phyloP scores from a whole-genome alignment of 2,888 invertebrate species.

The Amphimallon solstitiale region DNA sequence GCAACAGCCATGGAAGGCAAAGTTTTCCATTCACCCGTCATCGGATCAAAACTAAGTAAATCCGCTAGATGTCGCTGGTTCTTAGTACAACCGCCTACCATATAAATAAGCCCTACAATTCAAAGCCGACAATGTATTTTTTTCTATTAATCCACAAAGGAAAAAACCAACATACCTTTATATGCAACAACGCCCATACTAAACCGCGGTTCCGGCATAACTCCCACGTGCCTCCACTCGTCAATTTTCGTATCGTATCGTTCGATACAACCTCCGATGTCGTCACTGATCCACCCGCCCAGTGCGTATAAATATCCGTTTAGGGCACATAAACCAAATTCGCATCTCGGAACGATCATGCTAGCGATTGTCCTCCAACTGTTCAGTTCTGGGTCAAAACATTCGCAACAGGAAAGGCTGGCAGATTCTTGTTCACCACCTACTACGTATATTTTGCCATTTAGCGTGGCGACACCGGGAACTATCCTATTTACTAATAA shows the following conservation, averaged over 20 bases:
- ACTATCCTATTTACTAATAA: constrained; percentile 88
- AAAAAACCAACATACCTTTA: constrained; percentile 68
- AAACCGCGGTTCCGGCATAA: constrained; percentile 85
- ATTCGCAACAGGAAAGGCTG: constrained; percentile 88
- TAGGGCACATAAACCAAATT: constrained; percentile 87
- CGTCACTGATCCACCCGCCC: constrained; percentile 94
- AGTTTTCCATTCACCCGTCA: constrained; percentile 81
- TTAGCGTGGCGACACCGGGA: constrained; percentile 83
- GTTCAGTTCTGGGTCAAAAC: constrained; percentile 72
- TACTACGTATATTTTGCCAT: constrained; percentile 88
- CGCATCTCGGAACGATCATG: constrained; percentile 88
- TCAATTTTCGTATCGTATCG: constrained; percentile 83
- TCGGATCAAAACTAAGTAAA: constrained; percentile 82
- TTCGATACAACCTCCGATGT: constrained; percentile 89
- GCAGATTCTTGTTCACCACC: constrained; percentile 92
- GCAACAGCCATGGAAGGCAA: constrained; percentile 82
- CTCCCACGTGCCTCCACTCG: constrained; percentile 80
- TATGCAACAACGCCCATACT: constrained; percentile 91
- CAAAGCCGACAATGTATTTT: not conserved
- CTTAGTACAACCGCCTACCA: constrained; percentile 90
- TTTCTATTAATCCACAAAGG: not conserved
- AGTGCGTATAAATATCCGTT: constrained; percentile 86
- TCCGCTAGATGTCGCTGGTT: constrained; percentile 83
- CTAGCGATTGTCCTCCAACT: constrained; percentile 64
- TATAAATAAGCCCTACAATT: constrained; percentile 80